Evolutionary conservation across 2,888 invertebrate genomes (phyloP).

Genomic region (Lepidochrysops patricia): DNA sequence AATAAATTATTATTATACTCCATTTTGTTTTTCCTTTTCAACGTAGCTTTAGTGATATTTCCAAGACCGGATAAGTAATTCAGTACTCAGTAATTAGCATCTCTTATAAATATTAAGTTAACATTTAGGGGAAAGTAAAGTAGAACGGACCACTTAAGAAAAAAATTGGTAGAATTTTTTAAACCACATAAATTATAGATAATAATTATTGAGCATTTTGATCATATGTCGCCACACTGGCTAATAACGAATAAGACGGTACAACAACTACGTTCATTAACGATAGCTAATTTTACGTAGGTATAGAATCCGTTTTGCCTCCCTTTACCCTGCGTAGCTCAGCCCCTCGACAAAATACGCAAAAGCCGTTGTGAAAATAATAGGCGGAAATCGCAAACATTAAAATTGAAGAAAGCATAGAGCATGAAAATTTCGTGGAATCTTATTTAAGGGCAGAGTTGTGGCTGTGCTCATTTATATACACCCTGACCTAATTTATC

Average conservation of each 20-base stretch:
- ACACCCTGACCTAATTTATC: neutral
- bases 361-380: no score
- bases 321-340: no score
- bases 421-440: neutral
- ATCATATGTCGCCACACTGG: no score
- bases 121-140: neutral
- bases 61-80: neutral
- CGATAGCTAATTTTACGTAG: no score
- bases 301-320: no score
- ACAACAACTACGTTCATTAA: no score
- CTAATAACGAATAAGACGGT: no score
- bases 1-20: neutral
- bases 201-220: no score
- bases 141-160: no score
- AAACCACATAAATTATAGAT: no score
- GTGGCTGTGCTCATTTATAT: neutral
- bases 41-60: neutral
- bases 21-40: neutral
- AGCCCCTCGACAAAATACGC: neutral
- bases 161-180: no score
- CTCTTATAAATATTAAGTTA: neutral
- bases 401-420: neutral
- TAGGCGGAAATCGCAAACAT: constrained; percentile 8
- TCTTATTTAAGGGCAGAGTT: neutral
- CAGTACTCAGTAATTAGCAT: neutral